Evolutionary conservation across 2,113 vertebrate species (phyloP), one percentile per base, ranked within the genome.

Genomic region (Phrynosoma platyrhinos): DNA sequence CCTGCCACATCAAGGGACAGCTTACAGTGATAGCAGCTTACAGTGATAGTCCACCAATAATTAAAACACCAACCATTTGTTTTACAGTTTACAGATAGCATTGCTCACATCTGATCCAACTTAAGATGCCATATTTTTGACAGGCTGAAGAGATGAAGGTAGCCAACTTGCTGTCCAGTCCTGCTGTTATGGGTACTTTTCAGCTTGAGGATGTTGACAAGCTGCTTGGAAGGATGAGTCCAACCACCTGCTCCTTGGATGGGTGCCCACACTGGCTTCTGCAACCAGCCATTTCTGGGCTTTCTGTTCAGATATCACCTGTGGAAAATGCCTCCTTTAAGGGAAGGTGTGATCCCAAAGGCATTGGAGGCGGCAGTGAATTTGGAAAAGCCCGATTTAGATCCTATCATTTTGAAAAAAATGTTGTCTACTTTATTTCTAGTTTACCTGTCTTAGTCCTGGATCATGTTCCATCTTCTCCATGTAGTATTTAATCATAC

Each of bases 221-320:
- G 75, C 40, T 77, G 75, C 75, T 42, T 77, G 75, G 75, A 77
- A 20, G 36, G 40, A 42, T 77, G 36, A 47, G 40, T 21, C 72
- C 72, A 75, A 75, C 32, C 32, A 47, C 75, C 75, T 77, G 75
- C 75, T 47, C 40, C 75, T 77, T 77, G 75, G 75, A 77, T 77
- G 7, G 5, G 6, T 77, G 75, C 75, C 21, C 36, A 47, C 40
- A 40, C 40, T 42, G 75, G 40, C 40, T 77, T 77, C 40, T 77
- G 75, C 21, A 47, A 23, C 23, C 40, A 7, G 74, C 36, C 74
- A 76, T 5, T 5, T 13, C n/a, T 74, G n/a, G 13, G 36, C 3
- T 76, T 76, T 75, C 32, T 42, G 74, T 40, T 21, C 40, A 36
- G 40, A 21, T 23, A 47, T 77, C n/a, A 77, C 36, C 36, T 77